These are phyloP conservation scores for Papilio dardanus DNA, from an alignment of 1,140 invertebrate genomes.

Conservation along the genomic window DNA sequence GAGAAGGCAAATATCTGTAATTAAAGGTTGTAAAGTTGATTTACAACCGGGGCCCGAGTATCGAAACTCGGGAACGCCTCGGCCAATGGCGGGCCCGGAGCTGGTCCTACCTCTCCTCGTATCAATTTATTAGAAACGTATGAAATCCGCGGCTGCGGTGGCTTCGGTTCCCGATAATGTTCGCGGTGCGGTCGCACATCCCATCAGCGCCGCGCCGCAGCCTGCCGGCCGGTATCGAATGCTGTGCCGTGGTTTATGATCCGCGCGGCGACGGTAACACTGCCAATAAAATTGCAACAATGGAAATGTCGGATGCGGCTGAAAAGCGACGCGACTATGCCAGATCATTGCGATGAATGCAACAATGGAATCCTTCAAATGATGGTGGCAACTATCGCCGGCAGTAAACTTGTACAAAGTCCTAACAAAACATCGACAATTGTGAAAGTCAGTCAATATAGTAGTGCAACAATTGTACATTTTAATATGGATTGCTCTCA, in stretches of 20 bases:
- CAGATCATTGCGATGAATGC: conserved; percentile 76
- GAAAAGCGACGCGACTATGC: conserved; percentile 72
- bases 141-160: conserved; percentile 77
- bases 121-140: conserved; percentile 82
- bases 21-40: conserved; percentile 82
- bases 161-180: conserved; percentile 70
- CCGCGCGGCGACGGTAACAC: conserved; percentile 74
- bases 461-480: conserved; percentile 2
- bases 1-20: conserved; percentile 81
- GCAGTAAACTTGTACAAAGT: conserved; percentile 62
- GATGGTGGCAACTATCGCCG: conserved; percentile 76
- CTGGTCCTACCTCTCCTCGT: conserved; percentile 58
- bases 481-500: not conserved
- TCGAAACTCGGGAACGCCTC: conserved; percentile 68
- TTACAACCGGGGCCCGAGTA: conserved; percentile 73
- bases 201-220: conserved; percentile 60
- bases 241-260: conserved; percentile 74
- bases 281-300: conserved; percentile 80
- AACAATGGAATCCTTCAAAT: conserved; percentile 77
- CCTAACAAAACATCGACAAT: conserved; percentile 52
- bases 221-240: conserved; percentile 71
- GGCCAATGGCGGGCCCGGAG: conserved; percentile 65
- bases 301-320: conserved; percentile 78
- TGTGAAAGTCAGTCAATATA: conserved; percentile 27
- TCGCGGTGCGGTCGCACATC: conserved; percentile 73